Percentiles rank a stretch among this genome's conserved stretches.
Evolutionary conservation across 2,888 invertebrate species (phyloP).

Genomic region (Polyommatus iphigenia): DNA sequence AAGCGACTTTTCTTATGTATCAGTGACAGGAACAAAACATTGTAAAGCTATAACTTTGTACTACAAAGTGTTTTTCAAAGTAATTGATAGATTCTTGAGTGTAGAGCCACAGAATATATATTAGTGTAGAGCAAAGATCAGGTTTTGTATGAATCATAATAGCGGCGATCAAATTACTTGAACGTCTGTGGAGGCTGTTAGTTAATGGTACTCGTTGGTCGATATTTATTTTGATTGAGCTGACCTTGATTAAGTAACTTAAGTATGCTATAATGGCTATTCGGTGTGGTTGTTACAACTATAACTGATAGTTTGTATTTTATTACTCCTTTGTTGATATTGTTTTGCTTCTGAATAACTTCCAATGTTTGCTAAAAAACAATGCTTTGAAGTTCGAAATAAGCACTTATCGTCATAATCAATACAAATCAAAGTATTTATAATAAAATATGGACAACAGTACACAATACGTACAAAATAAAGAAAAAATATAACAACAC

Average conservation of each 20-base stretch:
- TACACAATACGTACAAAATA: no score
- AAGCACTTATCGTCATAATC: no score
- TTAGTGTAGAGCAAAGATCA: background rate
- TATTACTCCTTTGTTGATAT: background rate
- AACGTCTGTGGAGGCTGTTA: slow-evolving; percentile 35
- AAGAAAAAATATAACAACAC: no score
- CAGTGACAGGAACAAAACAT: no score
- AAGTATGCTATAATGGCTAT: background rate
- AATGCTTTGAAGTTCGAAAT: no score
- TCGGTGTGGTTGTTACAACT: background rate
- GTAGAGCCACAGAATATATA: no score
- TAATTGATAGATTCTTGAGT: background rate
- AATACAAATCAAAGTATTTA: no score
- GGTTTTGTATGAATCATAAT: background rate
- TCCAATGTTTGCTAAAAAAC: background rate
- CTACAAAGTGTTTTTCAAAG: background rate
- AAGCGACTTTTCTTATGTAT: no score
- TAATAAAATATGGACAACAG: no score
- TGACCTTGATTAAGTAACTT: slow-evolving; percentile 20
- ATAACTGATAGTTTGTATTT: background rate
- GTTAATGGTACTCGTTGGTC: slow-evolving; percentile 46
- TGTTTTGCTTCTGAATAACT: background rate
- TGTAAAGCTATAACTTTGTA: no score
- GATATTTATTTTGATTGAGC: slow-evolving; percentile 35
- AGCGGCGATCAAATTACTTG: background rate